Conservation (phyloP, 1,140 invertebrate species). For the Calycopis cecrops region DNA sequence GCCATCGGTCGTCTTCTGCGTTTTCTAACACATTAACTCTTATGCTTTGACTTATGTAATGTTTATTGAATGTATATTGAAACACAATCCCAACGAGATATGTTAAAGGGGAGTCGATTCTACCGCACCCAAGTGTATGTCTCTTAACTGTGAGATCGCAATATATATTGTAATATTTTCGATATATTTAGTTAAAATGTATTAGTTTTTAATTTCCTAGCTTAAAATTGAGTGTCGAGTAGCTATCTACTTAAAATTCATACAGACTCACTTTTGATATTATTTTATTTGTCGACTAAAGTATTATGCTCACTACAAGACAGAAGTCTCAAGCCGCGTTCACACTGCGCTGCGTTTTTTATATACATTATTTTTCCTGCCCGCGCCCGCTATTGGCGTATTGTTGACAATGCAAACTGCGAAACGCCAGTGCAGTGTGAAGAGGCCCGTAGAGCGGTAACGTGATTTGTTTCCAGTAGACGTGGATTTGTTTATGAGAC, state of each 20-base stretch:
- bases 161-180: constrained; percentile 15
- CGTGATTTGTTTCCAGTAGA: constrained; percentile 15
- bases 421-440: background rate
- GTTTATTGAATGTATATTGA: background rate
- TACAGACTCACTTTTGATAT: constrained; percentile 4
- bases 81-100: background rate
- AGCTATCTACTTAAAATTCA: background rate
- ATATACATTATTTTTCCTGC: too few relatives aligned
- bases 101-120: background rate
- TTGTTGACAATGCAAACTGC: too few relatives aligned
- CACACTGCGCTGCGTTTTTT: background rate
- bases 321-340: background rate
- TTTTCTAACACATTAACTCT: background rate
- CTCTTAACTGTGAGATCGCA: constrained; percentile 7
- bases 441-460: constrained; percentile 7
- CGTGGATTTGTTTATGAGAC: constrained; percentile 52
- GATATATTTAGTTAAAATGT: constrained; percentile 56
- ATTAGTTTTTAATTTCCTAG: constrained; percentile 36
- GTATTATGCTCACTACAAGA: background rate
- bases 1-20: background rate
- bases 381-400: too few relatives aligned
- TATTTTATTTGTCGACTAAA: constrained; percentile 5
- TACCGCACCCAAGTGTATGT: background rate
- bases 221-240: constrained; percentile 5
- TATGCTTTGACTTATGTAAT: constrained; percentile 1